Base-by-base conservation (phyloP, 2,797 vertebrate species). In the Megalops cyprinoides region DNA sequence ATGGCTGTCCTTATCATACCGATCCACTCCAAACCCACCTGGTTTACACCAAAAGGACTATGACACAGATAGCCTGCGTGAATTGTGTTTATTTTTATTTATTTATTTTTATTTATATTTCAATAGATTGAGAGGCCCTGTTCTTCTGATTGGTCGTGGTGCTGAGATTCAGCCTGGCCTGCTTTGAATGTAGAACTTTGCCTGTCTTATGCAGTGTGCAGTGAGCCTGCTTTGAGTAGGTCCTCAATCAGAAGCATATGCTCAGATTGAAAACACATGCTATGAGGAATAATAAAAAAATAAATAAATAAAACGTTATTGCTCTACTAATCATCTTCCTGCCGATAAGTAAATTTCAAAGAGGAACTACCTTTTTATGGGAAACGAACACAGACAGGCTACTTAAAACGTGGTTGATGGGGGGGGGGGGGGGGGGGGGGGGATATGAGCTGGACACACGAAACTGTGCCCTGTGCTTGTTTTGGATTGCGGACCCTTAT, bases 301-400 rank as follows among this genome's bases (percentile, higher is more conserved):
- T n/a, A 37, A n/a, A 69, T n/a, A n/a, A n/a, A n/a, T n/a, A 44
- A 53, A 34, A 28, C 34, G 20, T 60, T 56, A 79, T 73, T 53
- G 65, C 18, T 25, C 10, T 69, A 10, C 51, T 37, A 56, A 37
- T 71, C 34, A 23, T 60, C 39, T 78, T 75, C 60, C 73, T 46
- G 60, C 55, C 69, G 58, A 79, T 82, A n/a, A 76, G 58, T 39
- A 79, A 34, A 53, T 34, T 51, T 65, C 77, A 65, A 49, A 31
- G 56, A 25, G 49, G 44, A 55, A 7, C 55, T 76, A 34, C 69
- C 44, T 37, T 74, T 80, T 80, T 55, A 80, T 42, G 39, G 46
- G 37, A 76, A 56, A 74, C 53, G 39, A 31, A 58, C 51, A 69
- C 53, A 73, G 78, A 55, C 23, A 23, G 18, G 14, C 48, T 37